phyloP scores from a whole-genome alignment of 2,888 invertebrate species.

The Anoncus sp. region DNA sequence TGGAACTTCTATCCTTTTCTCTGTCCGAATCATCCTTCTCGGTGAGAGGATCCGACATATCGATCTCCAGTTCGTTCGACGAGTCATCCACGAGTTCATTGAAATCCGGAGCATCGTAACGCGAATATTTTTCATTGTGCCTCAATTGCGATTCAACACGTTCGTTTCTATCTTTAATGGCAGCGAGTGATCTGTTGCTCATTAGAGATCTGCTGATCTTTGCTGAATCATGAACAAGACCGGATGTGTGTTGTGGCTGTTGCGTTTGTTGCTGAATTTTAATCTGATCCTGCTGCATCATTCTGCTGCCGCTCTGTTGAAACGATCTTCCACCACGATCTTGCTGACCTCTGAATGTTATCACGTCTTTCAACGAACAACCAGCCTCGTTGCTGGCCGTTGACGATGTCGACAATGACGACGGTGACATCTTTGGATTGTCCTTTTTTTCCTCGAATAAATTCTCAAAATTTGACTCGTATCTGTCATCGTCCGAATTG shows the following conservation, averaged over 20 bases:
- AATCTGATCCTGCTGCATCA: conserved; percentile 75
- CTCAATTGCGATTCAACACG: conserved; percentile 66
- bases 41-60: conserved; percentile 89
- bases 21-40: conserved; percentile 87
- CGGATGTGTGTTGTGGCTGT: conserved; percentile 80
- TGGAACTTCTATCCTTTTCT: conserved; percentile 83
- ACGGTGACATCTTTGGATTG: conserved; percentile 87
- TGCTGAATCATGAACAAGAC: conserved; percentile 75
- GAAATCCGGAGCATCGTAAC: conserved; percentile 90
- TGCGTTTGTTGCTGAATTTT: conserved; percentile 69
- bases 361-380: conserved; percentile 88
- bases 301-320: conserved; percentile 68
- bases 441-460: conserved; percentile 93
- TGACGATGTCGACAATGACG: conserved; percentile 86
- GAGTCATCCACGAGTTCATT: conserved; percentile 91
- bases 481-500: conserved; percentile 87
- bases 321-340: conserved; percentile 74
- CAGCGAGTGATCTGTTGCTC: conserved; percentile 66
- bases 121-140: conserved; percentile 84
- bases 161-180: conserved; percentile 73
- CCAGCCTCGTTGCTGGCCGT: conserved; percentile 85
- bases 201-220: conserved; percentile 69
- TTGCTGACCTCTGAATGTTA: conserved; percentile 84
- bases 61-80: conserved; percentile 91
- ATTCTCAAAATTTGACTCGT: conserved; percentile 92